Evolutionary conservation across 1,140 invertebrate species (phyloP).

Genomic region (Philopotamus ludificatus): DNA sequence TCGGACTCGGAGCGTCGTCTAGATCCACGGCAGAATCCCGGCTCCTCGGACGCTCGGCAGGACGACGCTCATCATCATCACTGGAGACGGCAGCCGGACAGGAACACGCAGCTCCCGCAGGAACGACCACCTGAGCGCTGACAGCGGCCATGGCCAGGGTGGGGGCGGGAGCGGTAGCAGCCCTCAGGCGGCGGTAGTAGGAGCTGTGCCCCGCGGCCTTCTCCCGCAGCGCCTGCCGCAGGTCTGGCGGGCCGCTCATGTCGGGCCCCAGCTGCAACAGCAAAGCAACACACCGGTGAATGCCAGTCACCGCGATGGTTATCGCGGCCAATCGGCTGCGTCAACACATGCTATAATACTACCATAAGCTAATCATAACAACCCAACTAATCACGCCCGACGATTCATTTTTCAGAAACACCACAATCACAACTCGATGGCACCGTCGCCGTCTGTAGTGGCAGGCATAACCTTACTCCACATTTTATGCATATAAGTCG

Average conservation of each 20-base stretch:
- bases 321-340: neutral
- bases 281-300: slow-evolving; percentile 4
- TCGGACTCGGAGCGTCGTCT: slow-evolving; percentile 43
- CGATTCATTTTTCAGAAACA: neutral
- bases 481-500: too few species aligned
- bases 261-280: slow-evolving; percentile 20
- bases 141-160: neutral
- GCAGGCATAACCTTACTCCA: too few species aligned
- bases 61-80: neutral
- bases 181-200: slow-evolving; percentile 53
- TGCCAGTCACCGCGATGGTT: neutral
- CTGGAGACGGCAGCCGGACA: slow-evolving; percentile 1
- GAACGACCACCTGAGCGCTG: neutral
- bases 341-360: neutral
- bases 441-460: too few species aligned
- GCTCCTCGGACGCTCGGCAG: slow-evolving; percentile 48
- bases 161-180: slow-evolving; percentile 7
- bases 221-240: slow-evolving; percentile 52
- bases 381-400: neutral
- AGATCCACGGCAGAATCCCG: slow-evolving; percentile 54
- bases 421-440: too few species aligned
- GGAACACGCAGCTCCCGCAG: neutral
- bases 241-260: slow-evolving; percentile 43
- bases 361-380: neutral
- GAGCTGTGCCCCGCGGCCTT: slow-evolving; percentile 54